Base-by-base conservation (phyloP, 2,113 vertebrate species). In the Corythoichthys intestinalis region DNA sequence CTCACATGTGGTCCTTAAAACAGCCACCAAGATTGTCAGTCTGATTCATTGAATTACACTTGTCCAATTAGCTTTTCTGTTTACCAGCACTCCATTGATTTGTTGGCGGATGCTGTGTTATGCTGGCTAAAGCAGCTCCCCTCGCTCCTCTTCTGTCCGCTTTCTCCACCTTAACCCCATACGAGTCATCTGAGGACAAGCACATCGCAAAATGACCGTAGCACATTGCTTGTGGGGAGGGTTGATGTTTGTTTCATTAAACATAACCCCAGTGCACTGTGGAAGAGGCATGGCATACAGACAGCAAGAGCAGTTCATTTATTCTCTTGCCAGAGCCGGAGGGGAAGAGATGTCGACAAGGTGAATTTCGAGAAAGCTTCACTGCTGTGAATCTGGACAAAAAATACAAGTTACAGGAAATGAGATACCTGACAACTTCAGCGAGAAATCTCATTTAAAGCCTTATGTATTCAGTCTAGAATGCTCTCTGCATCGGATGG, bases 161-260 rank as follows among this genome's bases (percentile, higher is more conserved):
- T 85, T 67, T 59, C 65, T 74, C 34, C 46, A 59, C 46, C 48
- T 47, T 58, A 73, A 74, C 61, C 64, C 69, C 53, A 54, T 78
- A 78, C 63, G 39, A 81, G 84, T 76, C 76, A 74, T 76, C 68
- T 74, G 71, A 80, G 83, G 80, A 86, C 74, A 76, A 65, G 74
- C 41, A 63, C 78, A 11, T 74, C 2, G 46, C 44, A 37, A 74
- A 49, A 56, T 64, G 60, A 64, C 3, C 4, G 63, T 28, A 76
- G 37, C 49, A 66, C 69, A 38, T 59, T 4, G 35, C 53, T 3
- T n/a, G 60, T 67, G 68, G 75, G 64, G 14, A 3, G 46, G 53
- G 38, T 63, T 41, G 71, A 38, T 76, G 66, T 65, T 69, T 69
- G 75, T 82, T 85, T 82, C 70, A 82, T 87, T 82, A 83, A 85